A percentile compares a stretch with the other conserved stretches of the same genome.
Conservation (phyloP, 2,797 vertebrate species). For the Pseudochaenichthys georgianus region DNA sequence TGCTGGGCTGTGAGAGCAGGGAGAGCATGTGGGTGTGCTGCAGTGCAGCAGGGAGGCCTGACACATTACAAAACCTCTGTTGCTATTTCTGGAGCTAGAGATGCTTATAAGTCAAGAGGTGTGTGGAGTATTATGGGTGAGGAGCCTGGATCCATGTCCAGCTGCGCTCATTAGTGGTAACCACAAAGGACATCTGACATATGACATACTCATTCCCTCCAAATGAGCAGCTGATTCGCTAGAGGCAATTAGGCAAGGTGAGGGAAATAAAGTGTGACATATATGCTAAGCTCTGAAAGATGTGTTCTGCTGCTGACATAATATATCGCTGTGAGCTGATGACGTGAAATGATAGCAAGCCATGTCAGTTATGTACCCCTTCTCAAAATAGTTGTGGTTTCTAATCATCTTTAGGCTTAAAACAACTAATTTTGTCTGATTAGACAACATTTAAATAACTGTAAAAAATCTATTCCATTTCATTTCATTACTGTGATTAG, state of each 20-base stretch:
- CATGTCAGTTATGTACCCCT: neutral
- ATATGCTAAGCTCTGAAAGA: constrained; percentile 11
- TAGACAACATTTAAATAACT: neutral
- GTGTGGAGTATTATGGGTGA: constrained; percentile 42
- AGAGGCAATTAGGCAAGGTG: constrained; percentile 9
- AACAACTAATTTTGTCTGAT: too few relatives aligned
- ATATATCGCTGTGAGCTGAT: neutral
- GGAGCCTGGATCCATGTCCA: constrained; percentile 36
- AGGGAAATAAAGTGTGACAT: constrained; percentile 19
- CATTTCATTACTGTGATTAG: neutral
- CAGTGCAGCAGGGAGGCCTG: constrained; percentile 74
- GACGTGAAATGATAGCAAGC: neutral
- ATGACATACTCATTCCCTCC: constrained; percentile 8
- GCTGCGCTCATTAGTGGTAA: constrained; percentile 44
- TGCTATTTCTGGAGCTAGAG: constrained; percentile 66
- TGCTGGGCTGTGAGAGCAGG: constrained; percentile 43
- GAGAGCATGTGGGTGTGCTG: constrained; percentile 68
- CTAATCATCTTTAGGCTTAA: neutral
- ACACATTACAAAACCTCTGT: constrained; percentile 61
- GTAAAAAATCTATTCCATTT: neutral
- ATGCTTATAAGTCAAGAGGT: constrained; percentile 50
- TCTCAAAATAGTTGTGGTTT: neutral
- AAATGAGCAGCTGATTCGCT: constrained; percentile 23
- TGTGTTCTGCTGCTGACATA: constrained; percentile 11
- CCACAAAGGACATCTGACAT: constrained; percentile 34